Conservation (phyloP, 2,113 vertebrate species). For the Grantiella picta region DNA sequence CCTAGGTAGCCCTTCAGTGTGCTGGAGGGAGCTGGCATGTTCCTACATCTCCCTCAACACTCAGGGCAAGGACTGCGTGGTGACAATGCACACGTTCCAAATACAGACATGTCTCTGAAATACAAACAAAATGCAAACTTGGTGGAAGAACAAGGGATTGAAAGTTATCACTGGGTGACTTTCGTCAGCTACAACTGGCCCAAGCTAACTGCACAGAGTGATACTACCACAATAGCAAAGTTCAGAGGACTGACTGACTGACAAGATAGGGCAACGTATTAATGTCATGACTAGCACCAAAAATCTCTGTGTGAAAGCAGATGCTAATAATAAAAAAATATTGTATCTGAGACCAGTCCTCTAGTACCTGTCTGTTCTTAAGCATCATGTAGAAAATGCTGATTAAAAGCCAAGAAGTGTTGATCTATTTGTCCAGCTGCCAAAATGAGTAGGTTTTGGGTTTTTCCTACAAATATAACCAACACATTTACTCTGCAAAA, state of each 20-base stretch:
- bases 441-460: neutral
- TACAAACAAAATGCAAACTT: neutral
- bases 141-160: neutral
- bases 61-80: neutral
- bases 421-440: neutral
- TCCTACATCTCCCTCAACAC: neutral
- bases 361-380: neutral
- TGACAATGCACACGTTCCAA: neutral
- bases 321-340: neutral
- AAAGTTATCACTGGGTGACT: neutral
- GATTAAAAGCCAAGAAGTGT: neutral
- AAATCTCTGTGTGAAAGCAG: neutral
- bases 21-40: neutral
- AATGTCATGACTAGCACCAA: neutral
- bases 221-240: neutral
- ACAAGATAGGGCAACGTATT: neutral
- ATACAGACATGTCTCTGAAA: neutral
- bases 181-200: neutral
- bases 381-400: neutral
- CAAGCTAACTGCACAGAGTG: neutral
- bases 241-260: neutral
- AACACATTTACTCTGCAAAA: neutral
- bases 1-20: neutral
- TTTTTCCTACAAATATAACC: neutral
- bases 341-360: neutral